Evolutionary conservation across 2,888 invertebrate genomes (phyloP).

Genomic region (Meta bourneti): DNA sequence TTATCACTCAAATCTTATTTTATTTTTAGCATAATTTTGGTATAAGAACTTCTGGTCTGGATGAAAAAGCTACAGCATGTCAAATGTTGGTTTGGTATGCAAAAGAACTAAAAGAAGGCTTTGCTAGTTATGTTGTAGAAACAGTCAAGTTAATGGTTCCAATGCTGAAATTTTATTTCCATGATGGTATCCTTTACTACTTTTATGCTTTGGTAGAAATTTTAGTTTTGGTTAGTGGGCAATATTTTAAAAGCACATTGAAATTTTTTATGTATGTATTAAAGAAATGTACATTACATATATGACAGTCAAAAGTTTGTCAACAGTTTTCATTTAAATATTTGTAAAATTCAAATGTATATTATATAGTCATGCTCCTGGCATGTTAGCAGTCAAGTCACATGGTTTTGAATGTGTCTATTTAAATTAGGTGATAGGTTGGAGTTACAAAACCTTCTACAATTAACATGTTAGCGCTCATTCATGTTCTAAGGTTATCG

Average conservation of each 20-base stretch:
- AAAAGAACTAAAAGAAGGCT: constrained; percentile 92
- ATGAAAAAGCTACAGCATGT: constrained; percentile 97
- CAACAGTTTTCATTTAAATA: no score
- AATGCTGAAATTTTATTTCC: constrained; percentile 95
- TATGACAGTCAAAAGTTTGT: no score
- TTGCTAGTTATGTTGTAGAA: constrained; percentile 88
- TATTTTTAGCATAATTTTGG: constrained; percentile 90
- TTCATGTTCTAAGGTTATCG: no score
- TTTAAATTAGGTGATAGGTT: no score
- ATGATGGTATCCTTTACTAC: constrained; percentile 84
- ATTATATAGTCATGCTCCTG: no score
- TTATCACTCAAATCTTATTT: constrained; percentile 2
- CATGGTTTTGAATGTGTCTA: no score
- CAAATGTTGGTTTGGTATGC: constrained; percentile 98
- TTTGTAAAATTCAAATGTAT: no score
- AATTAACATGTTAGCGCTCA: no score
- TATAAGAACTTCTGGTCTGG: constrained; percentile 94
- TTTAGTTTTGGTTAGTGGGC: not conserved
- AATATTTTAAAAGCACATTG: not conserved
- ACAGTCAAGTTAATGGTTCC: constrained; percentile 92
- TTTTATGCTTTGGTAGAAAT: not conserved
- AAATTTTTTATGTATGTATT: not conserved
- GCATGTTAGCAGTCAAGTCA: no score
- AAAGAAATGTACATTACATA: no score
- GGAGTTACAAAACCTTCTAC: no score